A percentile compares a stretch with the other conserved stretches of the same genome.
These are phyloP conservation scores for Apantesis nais DNA, from an alignment of 2,888 invertebrate genomes.

Conservation along the genomic window DNA sequence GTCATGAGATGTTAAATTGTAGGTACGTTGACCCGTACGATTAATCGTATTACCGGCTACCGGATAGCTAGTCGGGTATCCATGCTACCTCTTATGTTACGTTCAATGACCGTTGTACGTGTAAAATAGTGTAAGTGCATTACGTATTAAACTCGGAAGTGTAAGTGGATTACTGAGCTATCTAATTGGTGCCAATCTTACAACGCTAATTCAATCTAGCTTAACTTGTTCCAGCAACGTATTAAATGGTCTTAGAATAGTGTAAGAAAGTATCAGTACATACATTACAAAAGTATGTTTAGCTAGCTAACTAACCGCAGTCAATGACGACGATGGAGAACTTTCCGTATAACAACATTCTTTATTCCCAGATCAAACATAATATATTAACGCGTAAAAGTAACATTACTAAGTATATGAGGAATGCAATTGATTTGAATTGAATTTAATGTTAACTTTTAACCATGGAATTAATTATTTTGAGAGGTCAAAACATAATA, in stretches of 20 bases:
- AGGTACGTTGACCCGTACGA: background rate
- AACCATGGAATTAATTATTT: no score
- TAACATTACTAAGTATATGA: no score
- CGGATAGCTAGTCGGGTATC: conserved; percentile 5
- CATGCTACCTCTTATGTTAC: conserved; percentile 36
- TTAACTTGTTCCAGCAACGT: conserved; percentile 27
- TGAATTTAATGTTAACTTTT: no score
- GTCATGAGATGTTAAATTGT: background rate
- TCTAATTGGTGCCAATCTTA: conserved; percentile 38
- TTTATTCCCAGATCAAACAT: no score
- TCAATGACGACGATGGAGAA: no score
- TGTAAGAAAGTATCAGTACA: background rate
- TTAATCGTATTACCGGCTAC: background rate
- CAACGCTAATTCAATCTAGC: conserved; percentile 28
- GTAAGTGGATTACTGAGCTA: conserved; percentile 36
- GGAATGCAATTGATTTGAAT: no score
- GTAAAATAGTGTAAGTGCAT: conserved; percentile 28
- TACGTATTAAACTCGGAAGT: conserved; percentile 32
- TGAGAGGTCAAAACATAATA: no score
- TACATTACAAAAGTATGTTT: background rate
- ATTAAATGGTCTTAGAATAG: conserved; percentile 21
- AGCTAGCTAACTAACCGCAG: background rate
- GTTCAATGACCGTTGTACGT: conserved; percentile 40
- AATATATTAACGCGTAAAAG: no score
- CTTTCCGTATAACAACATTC: no score